Percentiles rank a stretch among this genome's conserved stretches.
Evolutionary conservation across 2,113 vertebrate genomes (phyloP).

Genomic region (Microcebus jonahi): DNA sequence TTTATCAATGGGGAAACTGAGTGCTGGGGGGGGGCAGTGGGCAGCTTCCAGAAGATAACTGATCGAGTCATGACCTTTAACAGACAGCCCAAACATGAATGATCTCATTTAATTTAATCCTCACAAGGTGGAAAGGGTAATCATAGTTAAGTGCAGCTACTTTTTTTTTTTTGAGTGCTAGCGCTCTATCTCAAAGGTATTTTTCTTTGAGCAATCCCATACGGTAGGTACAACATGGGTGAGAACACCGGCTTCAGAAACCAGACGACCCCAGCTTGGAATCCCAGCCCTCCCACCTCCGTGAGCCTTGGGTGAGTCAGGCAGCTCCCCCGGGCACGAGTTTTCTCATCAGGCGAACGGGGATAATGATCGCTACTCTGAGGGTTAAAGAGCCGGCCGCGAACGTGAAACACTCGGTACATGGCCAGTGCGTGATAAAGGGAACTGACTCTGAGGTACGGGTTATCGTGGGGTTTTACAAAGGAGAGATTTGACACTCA

Average conservation of each 20-base stretch:
- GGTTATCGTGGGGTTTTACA: not conserved
- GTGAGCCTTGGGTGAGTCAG: not conserved
- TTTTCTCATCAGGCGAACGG: not conserved
- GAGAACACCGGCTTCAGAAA: not conserved
- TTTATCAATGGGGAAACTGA: not conserved
- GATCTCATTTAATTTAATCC: not conserved
- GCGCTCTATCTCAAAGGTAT: not conserved
- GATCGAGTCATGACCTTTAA: fast-evolving
- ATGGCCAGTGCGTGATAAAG: not conserved
- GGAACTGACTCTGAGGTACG: not conserved
- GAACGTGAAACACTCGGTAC: not conserved
- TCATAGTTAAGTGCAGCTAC: fast-evolving
- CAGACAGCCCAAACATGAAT: not conserved
- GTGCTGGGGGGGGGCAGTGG: not conserved
- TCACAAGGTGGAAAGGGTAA: not conserved
- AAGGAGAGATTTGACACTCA: not conserved
- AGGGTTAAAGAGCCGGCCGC: not conserved
- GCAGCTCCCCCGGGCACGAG: not conserved
- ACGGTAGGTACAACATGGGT: not conserved
- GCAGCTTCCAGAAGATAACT: not conserved
- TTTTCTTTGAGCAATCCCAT: not conserved
- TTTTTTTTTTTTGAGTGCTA: not conserved
- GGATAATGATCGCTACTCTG: not conserved
- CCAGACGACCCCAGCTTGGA: not conserved
- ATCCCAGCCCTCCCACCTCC: not conserved